A percentile compares a stretch with the other conserved stretches of the same genome.
These are phyloP conservation scores for Cervus canadensis DNA, from an alignment of 2,113 vertebrate genomes.

Conservation along the genomic window DNA sequence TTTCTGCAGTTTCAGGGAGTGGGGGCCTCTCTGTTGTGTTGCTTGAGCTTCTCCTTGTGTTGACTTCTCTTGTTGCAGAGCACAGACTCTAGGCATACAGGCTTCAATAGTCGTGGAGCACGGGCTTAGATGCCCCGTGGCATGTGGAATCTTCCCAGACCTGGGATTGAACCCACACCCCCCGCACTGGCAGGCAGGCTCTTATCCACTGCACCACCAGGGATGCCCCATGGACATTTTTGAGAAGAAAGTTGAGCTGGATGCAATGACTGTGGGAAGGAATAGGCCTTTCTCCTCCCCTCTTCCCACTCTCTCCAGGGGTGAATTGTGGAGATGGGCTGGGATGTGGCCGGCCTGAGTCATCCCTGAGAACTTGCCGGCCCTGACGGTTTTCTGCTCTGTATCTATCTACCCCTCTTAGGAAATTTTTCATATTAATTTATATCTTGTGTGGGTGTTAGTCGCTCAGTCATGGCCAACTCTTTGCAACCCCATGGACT, in stretches of 20 bases:
- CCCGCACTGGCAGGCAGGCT: neutral
- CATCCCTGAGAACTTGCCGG: no score
- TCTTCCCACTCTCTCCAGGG: neutral
- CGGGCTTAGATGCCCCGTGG: neutral
- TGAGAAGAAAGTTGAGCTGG: neutral
- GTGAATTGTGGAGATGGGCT: no score
- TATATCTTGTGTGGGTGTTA: neutral
- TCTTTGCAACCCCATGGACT: neutral
- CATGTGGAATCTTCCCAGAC: neutral
- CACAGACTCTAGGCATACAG: neutral
- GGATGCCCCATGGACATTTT: neutral
- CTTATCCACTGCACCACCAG: neutral
- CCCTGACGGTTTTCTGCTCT: neutral
- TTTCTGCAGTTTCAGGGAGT: neutral
- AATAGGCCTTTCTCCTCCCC: neutral
- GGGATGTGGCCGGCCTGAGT: no score
- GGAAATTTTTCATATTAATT: neutral
- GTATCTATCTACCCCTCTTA: neutral
- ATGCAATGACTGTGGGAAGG: neutral
- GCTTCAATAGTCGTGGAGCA: neutral
- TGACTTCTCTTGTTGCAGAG: neutral
- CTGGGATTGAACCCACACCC: neutral
- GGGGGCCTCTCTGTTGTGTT: neutral
- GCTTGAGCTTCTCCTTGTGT: neutral
- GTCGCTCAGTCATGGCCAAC: neutral